phyloP scores from a whole-genome alignment of 64 coral and sea anemone genomes.

The Orbicella faveolata region DNA sequence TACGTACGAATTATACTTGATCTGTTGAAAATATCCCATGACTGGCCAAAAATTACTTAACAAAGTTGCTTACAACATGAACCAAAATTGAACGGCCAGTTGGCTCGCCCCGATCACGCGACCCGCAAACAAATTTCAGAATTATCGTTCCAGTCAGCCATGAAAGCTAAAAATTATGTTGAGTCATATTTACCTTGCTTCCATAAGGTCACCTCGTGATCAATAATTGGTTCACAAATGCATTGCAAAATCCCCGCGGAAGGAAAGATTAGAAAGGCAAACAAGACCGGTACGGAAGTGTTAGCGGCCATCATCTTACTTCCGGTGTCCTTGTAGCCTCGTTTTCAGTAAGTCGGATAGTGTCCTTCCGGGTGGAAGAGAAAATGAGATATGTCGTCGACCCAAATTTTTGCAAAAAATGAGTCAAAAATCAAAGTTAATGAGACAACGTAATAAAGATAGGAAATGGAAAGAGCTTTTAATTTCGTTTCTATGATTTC shows the following conservation, averaged over 20 bases:
- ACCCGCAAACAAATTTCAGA: no score
- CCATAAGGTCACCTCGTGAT: constrained; percentile 49
- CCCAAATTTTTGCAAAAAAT: not conserved
- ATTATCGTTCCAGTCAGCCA: not conserved
- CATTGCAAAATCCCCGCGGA: not conserved
- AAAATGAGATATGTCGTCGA: not conserved
- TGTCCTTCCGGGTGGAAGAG: not conserved
- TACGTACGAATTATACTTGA: no score
- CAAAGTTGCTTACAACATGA: no score
- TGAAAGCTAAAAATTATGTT: not conserved
- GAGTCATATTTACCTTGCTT: constrained; percentile 44
- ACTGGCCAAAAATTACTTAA: no score
- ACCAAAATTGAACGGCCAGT: no score
- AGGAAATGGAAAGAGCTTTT: not conserved
- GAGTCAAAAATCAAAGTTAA: not conserved
- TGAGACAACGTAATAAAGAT: not conserved
- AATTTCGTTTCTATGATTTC: not conserved
- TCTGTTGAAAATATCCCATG: no score
- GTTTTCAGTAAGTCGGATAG: not conserved
- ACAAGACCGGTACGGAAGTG: not conserved
- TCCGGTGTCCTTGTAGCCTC: not conserved
- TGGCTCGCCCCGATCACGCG: no score
- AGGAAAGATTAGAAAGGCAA: not conserved
- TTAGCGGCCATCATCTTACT: not conserved
- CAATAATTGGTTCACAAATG: constrained; percentile 45